Conservation (phyloP, 2,888 invertebrate species). For the Pegoplata infirma region DNA sequence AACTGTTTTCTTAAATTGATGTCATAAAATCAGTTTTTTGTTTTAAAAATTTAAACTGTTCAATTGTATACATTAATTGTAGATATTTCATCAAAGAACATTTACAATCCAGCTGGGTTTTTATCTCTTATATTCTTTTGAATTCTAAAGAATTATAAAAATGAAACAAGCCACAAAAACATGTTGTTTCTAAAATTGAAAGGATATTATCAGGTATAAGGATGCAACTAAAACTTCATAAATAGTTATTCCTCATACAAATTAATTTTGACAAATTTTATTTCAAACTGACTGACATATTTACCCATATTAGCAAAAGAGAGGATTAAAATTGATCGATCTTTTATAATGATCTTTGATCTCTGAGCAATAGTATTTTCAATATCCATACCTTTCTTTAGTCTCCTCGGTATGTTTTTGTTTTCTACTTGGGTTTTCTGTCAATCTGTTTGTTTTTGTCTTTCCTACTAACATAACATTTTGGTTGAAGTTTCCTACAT, state of each 20-base stretch:
- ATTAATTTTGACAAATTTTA: slow-evolving; percentile 41
- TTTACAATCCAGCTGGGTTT: slow-evolving; percentile 44
- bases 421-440: slow-evolving; percentile 11
- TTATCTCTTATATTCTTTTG: slow-evolving; percentile 25
- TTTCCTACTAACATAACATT: slow-evolving; percentile 32
- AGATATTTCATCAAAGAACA: slow-evolving; percentile 4
- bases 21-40: slow-evolving; percentile 49
- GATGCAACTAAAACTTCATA: neutral
- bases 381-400: neutral
- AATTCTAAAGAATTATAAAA: neutral
- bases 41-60: slow-evolving; percentile 31
- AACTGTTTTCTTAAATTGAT: slow-evolving; percentile 48
- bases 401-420: neutral
- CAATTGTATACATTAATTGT: slow-evolving; percentile 36
- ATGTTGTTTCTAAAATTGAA: slow-evolving; percentile 22
- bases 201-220: slow-evolving; percentile 44
- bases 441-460: slow-evolving; percentile 44
- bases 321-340: slow-evolving; percentile 45
- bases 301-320: neutral
- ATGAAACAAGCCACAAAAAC: slow-evolving; percentile 33
- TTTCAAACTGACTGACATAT: neutral
- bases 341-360: slow-evolving; percentile 27
- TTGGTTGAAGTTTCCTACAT: slow-evolving; percentile 36
- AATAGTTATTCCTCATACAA: neutral
- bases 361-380: slow-evolving; percentile 16